These are phyloP conservation scores for Dryoscopus gambensis DNA, from an alignment of 2,113 vertebrate species.

Conservation along the genomic window DNA sequence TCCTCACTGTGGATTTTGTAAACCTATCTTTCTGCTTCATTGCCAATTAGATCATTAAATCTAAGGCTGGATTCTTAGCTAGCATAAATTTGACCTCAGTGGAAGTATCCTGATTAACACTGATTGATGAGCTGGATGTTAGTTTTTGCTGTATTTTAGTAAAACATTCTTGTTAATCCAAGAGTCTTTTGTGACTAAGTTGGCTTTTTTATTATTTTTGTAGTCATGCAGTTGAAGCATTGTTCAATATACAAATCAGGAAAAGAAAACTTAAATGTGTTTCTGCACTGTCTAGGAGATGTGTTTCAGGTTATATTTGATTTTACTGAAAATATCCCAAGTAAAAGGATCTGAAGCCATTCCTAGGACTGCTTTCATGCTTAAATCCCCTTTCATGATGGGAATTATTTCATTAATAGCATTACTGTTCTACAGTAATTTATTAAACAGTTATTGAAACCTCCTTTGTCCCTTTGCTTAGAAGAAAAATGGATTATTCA, in stretches of 20 bases:
- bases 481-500: neutral
- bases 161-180: neutral
- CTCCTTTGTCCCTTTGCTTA: neutral
- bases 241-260: neutral
- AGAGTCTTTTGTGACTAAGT: neutral
- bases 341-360: neutral
- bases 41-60: neutral
- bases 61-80: neutral
- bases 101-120: neutral
- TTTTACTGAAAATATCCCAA: neutral
- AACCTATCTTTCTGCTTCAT: neutral
- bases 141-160: neutral
- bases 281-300: neutral
- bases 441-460: neutral
- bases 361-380: neutral
- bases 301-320: neutral
- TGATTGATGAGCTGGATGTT: neutral
- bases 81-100: neutral
- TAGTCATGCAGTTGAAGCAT: neutral
- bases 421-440: neutral
- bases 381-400: neutral
- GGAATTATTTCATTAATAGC: neutral
- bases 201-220: neutral
- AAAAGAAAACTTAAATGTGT: neutral
- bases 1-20: neutral